phyloP scores from a whole-genome alignment of 2,888 invertebrate species.

The Smittia aterrima region DNA sequence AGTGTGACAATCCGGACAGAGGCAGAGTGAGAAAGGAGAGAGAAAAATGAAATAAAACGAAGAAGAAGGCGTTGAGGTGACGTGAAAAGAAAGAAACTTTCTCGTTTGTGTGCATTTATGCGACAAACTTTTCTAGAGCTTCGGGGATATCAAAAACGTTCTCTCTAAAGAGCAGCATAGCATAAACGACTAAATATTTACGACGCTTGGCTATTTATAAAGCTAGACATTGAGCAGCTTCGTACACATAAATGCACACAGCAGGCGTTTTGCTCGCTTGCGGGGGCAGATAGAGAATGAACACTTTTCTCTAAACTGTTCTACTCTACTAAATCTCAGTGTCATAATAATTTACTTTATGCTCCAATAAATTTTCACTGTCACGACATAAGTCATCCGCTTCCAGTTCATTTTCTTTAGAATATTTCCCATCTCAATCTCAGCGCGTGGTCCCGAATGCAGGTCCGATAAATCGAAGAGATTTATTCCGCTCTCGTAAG shows the following conservation, averaged over 20 bases:
- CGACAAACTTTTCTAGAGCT: neutral
- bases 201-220: too few species aligned
- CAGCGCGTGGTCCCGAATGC: slow-evolving; percentile 67
- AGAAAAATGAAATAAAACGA: too few species aligned
- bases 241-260: neutral
- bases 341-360: slow-evolving; percentile 64
- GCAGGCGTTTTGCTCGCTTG: neutral
- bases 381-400: slow-evolving; percentile 83
- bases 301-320: neutral
- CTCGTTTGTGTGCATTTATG: slow-evolving; percentile 14
- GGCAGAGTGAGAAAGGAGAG: neutral
- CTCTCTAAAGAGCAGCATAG: too few species aligned
- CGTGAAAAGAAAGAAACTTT: neutral
- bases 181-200: too few species aligned
- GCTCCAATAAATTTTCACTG: slow-evolving; percentile 91
- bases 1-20: neutral
- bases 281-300: neutral
- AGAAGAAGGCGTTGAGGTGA: neutral
- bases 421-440: slow-evolving; percentile 87
- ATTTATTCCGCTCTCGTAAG: slow-evolving; percentile 94
- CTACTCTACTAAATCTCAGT: neutral
- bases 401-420: slow-evolving; percentile 86
- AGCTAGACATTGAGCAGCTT: neutral
- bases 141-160: neutral
- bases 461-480: slow-evolving; percentile 95